Percentiles rank a stretch among this genome's conserved stretches.
Evolutionary conservation across 2,888 invertebrate genomes (phyloP).

Genomic region (Melinopterus prodromus): DNA sequence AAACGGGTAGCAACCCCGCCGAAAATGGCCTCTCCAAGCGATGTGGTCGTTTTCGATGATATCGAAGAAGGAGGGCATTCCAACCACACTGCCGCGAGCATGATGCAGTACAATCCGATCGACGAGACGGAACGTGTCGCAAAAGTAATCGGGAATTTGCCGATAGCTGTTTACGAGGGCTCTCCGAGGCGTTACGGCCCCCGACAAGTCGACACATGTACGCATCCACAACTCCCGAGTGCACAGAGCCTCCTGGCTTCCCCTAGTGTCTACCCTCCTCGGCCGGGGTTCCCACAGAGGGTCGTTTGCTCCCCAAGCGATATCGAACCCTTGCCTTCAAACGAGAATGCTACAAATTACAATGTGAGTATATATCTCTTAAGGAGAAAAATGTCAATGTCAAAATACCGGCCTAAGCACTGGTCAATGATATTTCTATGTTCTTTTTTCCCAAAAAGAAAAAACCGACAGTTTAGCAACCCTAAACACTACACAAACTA

Average conservation of each 20-base stretch:
- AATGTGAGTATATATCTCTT: slow-evolving; percentile 50
- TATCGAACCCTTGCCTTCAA: slow-evolving; percentile 50
- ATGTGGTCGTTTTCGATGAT: slow-evolving; percentile 88
- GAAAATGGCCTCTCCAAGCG: slow-evolving; percentile 72
- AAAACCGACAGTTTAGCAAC: no score
- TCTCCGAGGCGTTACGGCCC: slow-evolving; percentile 88
- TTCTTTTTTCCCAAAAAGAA: no score
- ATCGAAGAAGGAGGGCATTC: slow-evolving; percentile 56
- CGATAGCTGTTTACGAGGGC: slow-evolving; percentile 94
- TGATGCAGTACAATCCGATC: slow-evolving; percentile 48
- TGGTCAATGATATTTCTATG: no score
- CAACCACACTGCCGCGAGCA: slow-evolving; percentile 50
- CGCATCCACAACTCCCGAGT: slow-evolving; percentile 66
- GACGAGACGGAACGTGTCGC: slow-evolving; percentile 62
- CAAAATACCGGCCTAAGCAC: no score
- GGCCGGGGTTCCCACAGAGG: slow-evolving; percentile 88
- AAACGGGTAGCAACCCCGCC: slow-evolving; percentile 65
- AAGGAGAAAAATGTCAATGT: neutral
- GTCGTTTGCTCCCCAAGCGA: slow-evolving; percentile 61
- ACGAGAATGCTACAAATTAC: slow-evolving; percentile 52
- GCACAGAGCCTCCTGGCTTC: slow-evolving; percentile 67
- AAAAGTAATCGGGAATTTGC: slow-evolving; percentile 81
- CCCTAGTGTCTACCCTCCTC: slow-evolving; percentile 76
- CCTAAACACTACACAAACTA: neutral
- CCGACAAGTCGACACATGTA: slow-evolving; percentile 59